Evolutionary conservation across 2,888 invertebrate genomes (phyloP), one percentile per base, ranked within the genome.

Genomic region (Anarsia innoxiella): DNA sequence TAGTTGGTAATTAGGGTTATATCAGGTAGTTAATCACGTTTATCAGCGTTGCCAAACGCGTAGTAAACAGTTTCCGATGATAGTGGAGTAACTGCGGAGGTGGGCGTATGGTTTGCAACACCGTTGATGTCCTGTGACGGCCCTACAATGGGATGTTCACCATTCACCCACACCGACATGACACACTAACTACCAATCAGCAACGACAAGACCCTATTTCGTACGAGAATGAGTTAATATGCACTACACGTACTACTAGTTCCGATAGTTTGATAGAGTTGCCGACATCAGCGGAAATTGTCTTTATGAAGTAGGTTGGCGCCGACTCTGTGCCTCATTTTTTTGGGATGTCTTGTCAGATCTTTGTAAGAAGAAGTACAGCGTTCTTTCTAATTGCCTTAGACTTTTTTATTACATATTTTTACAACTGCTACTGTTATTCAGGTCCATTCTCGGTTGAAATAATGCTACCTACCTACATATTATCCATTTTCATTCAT

Each of bases 11-110:
- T 41, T 37, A 49, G 38, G 37, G 40, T 44, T 45, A 46, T 59
- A 65, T 69, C 57, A 59, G 48, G 32, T 41, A 42, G 53, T 63
- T 55, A 60, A 63, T 66, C 53, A 57, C 41, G 50, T 42, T 47
- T 60, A 68, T 56, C 54, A 60, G 51, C 38, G 53, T 73, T 61
- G 50, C 52, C 44, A 52, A 51, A 60, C 34, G 11, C 25, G 32
- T 39, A 33, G 33, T 32, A 33, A 40, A 32, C 41, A 38, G 50
- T 49, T 62, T 68, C 65, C 64, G 56, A 57, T 56, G 47, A 39
- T 36, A 39, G 37, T 61, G 55, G 49, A 48, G 62, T 49, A 70
- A 71, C 37, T 19, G 39, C 53, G 59, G 59, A 59, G 51, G 52
- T 45, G 32, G 40, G 33, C 42, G 44, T 43, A 49, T 36, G 44